phyloP scores from a whole-genome alignment of 2,797 vertebrate genomes.

The Lateolabrax maculatus region DNA sequence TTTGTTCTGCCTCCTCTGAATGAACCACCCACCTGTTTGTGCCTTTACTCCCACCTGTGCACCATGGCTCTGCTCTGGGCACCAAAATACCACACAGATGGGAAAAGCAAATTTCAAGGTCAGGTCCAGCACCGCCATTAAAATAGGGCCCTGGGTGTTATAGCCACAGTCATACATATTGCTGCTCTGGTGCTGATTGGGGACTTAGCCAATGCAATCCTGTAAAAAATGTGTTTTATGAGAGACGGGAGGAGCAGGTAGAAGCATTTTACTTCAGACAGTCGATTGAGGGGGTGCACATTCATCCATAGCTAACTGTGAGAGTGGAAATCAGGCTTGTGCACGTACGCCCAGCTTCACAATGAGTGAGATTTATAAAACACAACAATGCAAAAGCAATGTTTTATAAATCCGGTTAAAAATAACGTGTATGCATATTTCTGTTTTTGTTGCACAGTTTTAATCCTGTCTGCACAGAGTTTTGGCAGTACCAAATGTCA shows the following conservation, averaged over 20 bases:
- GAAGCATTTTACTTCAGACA: conserved; percentile 3
- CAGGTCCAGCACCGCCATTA: not conserved
- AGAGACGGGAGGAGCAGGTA: not conserved
- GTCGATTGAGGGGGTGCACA: not conserved
- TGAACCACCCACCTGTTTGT: not conserved
- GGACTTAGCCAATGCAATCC: not conserved
- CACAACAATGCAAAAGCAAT: not conserved
- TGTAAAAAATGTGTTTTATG: conserved; percentile 15
- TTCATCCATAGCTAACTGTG: conserved; percentile 1
- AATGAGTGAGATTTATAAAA: conserved; percentile 5
- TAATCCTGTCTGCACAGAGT: conserved; percentile 1
- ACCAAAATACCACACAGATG: not conserved
- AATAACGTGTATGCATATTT: not conserved
- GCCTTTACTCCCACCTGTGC: conserved; percentile 9
- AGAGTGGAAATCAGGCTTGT: conserved; percentile 6
- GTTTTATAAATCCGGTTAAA: conserved; percentile 1
- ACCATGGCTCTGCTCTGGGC: not conserved
- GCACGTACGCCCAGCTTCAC: not conserved
- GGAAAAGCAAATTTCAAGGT: conserved; percentile 15
- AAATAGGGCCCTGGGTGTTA: not conserved
- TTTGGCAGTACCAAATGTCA: conserved; percentile 40
- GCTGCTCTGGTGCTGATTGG: conserved; percentile 8
- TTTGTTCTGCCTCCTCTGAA: conserved; percentile 1
- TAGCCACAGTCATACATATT: not conserved
- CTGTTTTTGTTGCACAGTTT: not conserved